Base-by-base conservation (phyloP, 2,888 invertebrate species). In the Sphinx pinastri region DNA sequence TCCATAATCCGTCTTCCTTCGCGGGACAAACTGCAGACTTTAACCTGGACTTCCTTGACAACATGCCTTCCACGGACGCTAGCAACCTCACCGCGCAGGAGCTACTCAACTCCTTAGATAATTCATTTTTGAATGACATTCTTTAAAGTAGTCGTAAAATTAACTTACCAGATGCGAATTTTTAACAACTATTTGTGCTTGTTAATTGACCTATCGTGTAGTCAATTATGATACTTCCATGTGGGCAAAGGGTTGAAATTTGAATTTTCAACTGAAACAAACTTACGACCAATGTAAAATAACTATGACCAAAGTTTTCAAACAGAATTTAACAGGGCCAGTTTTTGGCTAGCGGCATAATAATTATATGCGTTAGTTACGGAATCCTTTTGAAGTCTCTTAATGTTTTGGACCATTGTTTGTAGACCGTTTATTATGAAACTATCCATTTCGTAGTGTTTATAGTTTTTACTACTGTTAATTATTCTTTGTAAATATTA, bases 31-130 rank as follows among this genome's bases (percentile, higher is more conserved):
- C 95, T 74, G 86, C 95, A 11, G 97, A 98, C 90, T 97, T 98
- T 89, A 96, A 96, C 88, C 95, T 98, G 80, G 98, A 98, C 94
- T 97, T 98, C 93, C 95, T 98, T 74, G 98, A 98, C 88, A 97
- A 96, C 91, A 95, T 98, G 88, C 96, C 96, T 70, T 94, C 96
- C 78, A 95, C 95, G 68, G 97, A 98, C 88, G 95, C 97, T 72
- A 95, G 95, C 83, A 96, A 95, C 83, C 96, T 97, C 89, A 96
- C 97, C 80, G 97, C 97, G 72, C 97, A 97, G 87, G 98, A 98
- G 85, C 92, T 98, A 75, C 95, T 98, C 80, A 97, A 96, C 90
- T 97, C 97, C 70, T 95, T 98, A 81, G 98, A 98, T 84, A 96
- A 96, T 82, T 96, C 96, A 79, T 96, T 95, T 90, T 92, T 97